Evolutionary conservation across 2,888 invertebrate genomes (phyloP), one percentile per base, ranked within the genome.

Genomic region (Blastobasis adustella): DNA sequence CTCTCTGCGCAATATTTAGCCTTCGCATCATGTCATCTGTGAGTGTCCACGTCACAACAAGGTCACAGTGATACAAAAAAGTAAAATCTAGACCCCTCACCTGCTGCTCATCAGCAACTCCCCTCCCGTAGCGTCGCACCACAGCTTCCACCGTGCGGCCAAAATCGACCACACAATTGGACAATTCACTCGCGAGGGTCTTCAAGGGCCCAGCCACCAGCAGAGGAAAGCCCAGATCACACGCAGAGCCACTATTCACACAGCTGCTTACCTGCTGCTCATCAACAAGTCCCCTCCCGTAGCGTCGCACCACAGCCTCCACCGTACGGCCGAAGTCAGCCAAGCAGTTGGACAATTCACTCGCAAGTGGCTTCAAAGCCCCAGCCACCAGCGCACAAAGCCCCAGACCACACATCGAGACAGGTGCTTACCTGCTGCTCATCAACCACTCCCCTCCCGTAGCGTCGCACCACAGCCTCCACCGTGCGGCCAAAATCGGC

Each of bases 221-320:
- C 60, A 71, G 60, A 46, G 92, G 50, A 92, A 91, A 62, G 65
- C 73, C 74, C 55, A 69, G 79, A 93, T 93, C 50, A 23, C 54
- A 91, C 23, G 3, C 2, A 23, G 23, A 23, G 2, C 1, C 23
- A 23, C 23, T 23, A 23, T 23, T 23, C 58, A 99, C 89, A 63
- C 96, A 91, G 75, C 96, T 96, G 52, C 99, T 88, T 65, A 97
- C 82, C 81, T 94, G 96, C 88, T 99, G 99, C 79, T 98, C 93
- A 63, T 98, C 94, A 67, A 96, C 92, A 64, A 96, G 93, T 66
- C 89, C 89, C 76, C 93, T 93, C 5, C 96, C 96, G 85, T 98
- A 93, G 79, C 94, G 23, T 23, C 23, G 23, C 23, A 23, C 23
- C 67, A 69, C 67, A 47, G 65, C 69, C 67, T 46, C 98, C 10